A percentile compares a stretch with the other conserved stretches of the same genome.
Evolutionary conservation across 2,888 invertebrate genomes (phyloP).

Genomic region (Steinernema carpocapsae): DNA sequence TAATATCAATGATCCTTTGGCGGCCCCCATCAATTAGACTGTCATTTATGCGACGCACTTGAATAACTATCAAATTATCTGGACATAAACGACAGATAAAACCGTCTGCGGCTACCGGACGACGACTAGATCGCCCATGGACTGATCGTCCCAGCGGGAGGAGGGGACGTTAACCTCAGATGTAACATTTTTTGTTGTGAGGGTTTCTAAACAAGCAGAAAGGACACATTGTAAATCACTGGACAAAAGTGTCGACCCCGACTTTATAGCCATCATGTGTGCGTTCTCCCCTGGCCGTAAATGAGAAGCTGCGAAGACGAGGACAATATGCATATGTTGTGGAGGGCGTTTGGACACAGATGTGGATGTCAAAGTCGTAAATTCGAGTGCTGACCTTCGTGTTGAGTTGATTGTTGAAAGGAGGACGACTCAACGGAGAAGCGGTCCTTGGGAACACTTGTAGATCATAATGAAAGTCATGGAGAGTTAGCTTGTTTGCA

Average conservation of each 20-base stretch:
- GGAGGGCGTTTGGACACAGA: slow-evolving; percentile 1
- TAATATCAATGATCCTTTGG: slow-evolving; percentile 32
- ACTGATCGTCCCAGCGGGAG: not conserved
- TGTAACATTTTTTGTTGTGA: slow-evolving; percentile 21
- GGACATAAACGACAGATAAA: not conserved
- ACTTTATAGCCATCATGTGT: slow-evolving; percentile 26
- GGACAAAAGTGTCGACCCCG: slow-evolving; percentile 23
- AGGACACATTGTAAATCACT: slow-evolving; percentile 28
- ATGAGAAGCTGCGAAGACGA: slow-evolving; percentile 13
- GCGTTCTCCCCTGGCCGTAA: slow-evolving; percentile 12
- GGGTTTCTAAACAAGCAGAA: slow-evolving; percentile 24
- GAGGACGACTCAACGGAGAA: no score
- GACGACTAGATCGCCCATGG: not conserved
- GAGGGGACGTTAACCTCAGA: slow-evolving; percentile 26
- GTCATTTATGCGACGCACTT: slow-evolving; percentile 27
- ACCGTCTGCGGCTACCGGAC: not conserved
- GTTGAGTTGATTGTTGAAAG: not conserved
- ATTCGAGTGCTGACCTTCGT: slow-evolving; percentile 14
- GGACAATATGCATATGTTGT: slow-evolving; percentile 15
- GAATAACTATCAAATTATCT: slow-evolving; percentile 31
- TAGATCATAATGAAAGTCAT: no score
- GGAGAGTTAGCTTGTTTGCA: no score
- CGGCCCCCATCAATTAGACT: slow-evolving; percentile 31
- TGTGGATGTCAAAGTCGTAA: slow-evolving; percentile 16
- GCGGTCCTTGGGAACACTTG: no score